phyloP scores from a whole-genome alignment of 2,888 invertebrate genomes.

The Rhagonycha lutea region DNA sequence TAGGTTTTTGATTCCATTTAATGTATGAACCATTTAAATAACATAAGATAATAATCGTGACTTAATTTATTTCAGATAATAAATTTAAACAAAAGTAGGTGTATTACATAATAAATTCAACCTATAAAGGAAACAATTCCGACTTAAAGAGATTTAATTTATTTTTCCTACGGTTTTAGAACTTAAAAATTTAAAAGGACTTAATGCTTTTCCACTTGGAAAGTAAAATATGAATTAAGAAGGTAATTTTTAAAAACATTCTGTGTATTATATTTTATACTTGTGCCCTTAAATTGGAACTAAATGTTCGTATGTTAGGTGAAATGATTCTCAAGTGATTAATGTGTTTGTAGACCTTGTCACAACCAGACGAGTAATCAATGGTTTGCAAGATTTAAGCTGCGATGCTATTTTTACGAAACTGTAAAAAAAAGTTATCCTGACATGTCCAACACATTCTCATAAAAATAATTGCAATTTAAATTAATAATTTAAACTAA shows the following conservation, averaged over 20 bases:
- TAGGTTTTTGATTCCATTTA: neutral
- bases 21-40: neutral
- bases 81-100: neutral
- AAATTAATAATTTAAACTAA: neutral
- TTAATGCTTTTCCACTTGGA: neutral
- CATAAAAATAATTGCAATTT: neutral
- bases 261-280: neutral
- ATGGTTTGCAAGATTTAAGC: slow-evolving; percentile 14
- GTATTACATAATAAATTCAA: neutral
- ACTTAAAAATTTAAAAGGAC: neutral
- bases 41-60: neutral
- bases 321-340: slow-evolving; percentile 19
- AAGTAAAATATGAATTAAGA: too few species aligned
- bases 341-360: slow-evolving; percentile 17
- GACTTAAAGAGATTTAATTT: neutral
- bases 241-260: neutral
- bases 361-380: slow-evolving; percentile 16
- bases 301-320: neutral
- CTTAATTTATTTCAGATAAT: neutral
- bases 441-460: neutral
- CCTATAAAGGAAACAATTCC: neutral
- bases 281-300: neutral
- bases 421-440: neutral
- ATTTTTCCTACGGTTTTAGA: neutral
- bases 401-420: slow-evolving; percentile 1